Evolutionary conservation across 2,888 invertebrate species (phyloP), one percentile per base, ranked within the genome.

Genomic region (Coelopa pilipes): DNA sequence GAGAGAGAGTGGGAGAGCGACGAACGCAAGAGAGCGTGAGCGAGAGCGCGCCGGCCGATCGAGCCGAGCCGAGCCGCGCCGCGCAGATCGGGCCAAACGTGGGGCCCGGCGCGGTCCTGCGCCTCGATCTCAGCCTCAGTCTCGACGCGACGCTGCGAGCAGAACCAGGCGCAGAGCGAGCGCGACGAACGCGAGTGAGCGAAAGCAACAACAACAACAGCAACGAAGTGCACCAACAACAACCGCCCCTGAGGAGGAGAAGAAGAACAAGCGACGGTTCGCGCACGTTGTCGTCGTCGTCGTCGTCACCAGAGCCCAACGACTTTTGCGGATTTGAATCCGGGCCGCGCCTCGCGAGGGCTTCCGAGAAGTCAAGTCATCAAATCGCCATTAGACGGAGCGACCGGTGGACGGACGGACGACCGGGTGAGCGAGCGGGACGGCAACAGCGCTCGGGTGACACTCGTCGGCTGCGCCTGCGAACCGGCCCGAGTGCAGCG

Each of bases 61-160:
- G 13, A 15, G 24, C 57, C 15, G 46, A 50, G 15, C 10, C 19
- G 5, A 46, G n/a, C n/a, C n/a, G n/a, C n/a, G n/a, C n/a, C n/a
- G n/a, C n/a, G n/a, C 46, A 53, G 73, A 71, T 71, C 73, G 46
- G 69, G 55, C 67, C 69, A 68, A 67, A 67, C 62, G 49, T 65
- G 55, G 69, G 34, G 55, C 60, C 15, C 55, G 55, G 13, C 34
- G 10, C 24, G 62, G 65, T 71, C 71, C 62, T 65, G 60, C 62
- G 70, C 72, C 59, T 71, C 71, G 73, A 74, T 72, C 72, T 72
- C 19, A 67, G 70, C 72, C 59, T 71, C 71, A 75, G 76, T 72
- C 72, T 72, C 19, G 67, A 67, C 65, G 66, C 67, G 67, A 72
- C 72, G 59, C 57, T 67, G 19, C 50, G 67, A 60, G 57, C 53